Evolutionary conservation across 2,888 invertebrate species (phyloP).

Genomic region (Busseola fusca): DNA sequence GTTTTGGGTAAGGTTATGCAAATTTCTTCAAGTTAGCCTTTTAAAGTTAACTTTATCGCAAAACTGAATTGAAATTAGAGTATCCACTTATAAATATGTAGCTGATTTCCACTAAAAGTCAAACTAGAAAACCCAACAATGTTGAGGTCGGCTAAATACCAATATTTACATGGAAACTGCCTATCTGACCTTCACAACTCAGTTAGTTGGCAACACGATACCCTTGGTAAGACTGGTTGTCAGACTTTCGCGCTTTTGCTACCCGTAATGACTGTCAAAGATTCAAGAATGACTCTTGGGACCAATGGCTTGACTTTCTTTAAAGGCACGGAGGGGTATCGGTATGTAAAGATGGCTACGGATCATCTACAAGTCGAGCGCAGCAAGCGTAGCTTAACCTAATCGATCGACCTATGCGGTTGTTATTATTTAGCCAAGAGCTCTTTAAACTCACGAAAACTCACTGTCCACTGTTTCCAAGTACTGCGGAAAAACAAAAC

Average conservation of each 20-base stretch:
- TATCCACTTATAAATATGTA: background rate
- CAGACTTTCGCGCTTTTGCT: background rate
- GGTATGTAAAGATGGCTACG: background rate
- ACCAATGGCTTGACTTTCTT: background rate
- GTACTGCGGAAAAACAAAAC: conserved; percentile 21
- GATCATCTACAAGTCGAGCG: background rate
- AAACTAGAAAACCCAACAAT: background rate
- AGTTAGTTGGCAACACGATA: background rate
- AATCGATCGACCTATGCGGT: background rate
- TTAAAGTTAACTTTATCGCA: background rate
- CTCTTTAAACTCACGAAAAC: background rate
- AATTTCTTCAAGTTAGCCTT: background rate
- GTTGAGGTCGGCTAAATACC: background rate
- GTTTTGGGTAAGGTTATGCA: conserved; percentile 8
- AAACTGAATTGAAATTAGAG: background rate
- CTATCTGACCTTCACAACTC: background rate
- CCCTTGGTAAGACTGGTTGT: background rate
- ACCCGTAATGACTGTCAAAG: too few relatives aligned
- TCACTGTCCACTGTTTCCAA: background rate
- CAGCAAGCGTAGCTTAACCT: background rate
- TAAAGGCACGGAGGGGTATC: background rate
- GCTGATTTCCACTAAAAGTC: background rate
- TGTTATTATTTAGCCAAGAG: background rate
- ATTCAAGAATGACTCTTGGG: background rate
- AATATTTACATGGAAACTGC: background rate